Base-by-base conservation (phyloP, 2,113 vertebrate genomes). In the Onychostoma macrolepis region DNA sequence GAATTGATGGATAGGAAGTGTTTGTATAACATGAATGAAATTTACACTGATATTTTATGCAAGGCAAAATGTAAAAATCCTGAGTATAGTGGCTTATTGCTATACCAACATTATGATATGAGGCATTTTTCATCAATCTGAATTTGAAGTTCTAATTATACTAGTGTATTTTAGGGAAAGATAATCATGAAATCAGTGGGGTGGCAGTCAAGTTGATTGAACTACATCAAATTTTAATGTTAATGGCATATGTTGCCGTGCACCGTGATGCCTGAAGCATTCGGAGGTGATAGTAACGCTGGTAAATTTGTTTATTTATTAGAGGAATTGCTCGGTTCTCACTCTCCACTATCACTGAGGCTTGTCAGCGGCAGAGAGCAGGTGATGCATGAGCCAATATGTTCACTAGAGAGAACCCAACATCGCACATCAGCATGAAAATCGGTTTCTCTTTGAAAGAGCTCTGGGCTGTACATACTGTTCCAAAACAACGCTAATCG, bases 301-400 rank as follows among this genome's bases (percentile, higher is more conserved):
- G 89, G 89, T 89, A 86, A 88, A 92, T 90, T 92, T 93, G 93
- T 94, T 95, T 94, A 94, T 95, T 95, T 94, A 93, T 94, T 94
- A 94, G 86, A 91, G 89, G 87, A 93, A 92, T 93, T 90, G 92
- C 94, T 93, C 87, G 92, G 91, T 92, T 93, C 93, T 90, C 91
- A 92, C 45, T 48, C 77, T 83, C 63, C 91, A 92, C 92, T 95
- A 94, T 94, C 92, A 93, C 92, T 92, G 93, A 91, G 86, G 91
- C 94, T 90, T 95, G 95, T 94, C 95, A 96, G 94, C 91, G 86
- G 89, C 92, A 84, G 90, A 89, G 93, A 91, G 90, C 91, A 92
- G 93, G 94, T 96, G 95, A 96, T 95, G 93, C 94, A 96, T 95
- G 94, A 95, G 94, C 93, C 94, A 95, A 95, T 95, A 95, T 95